Base-by-base conservation (phyloP, 2,113 vertebrate genomes). In the Otocyon megalotis region DNA sequence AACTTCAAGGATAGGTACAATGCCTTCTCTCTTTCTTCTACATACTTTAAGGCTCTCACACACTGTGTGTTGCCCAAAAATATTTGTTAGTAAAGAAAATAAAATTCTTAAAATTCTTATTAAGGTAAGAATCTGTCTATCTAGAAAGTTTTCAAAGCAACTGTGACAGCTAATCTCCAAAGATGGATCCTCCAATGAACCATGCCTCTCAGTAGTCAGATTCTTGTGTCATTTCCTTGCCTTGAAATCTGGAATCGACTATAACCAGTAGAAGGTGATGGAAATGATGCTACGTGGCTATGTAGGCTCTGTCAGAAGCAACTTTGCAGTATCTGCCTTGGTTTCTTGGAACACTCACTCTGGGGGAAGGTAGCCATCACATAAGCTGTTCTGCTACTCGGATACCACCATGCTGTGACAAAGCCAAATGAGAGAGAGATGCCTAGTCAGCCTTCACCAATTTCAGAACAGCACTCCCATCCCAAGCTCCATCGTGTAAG, bases 1-100 rank as follows among this genome's bases (percentile, higher is more conserved):
- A 88, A 91, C 63, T 97, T 93, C 88, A 43, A 94, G 76, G 71
- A 88, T 43, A 90, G 32, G 32, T 26, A 17, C 15, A 85, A 60
- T 77, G 43, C n/a, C 35, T 87, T 79, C 48, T 76, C 56, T 90
- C 17, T 54, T 71, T 92, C 60, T 92, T 76, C 48, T 77, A 43
- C 63, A 95, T 88, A 58, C 19, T 37, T 76, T 86, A 65, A 77
- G 32, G 4, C 5, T 72, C 63, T 72, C 43, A 65, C 53, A 67
- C 26, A 54, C 69, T 71, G 12, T 79, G 50, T 22, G 6, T 90
- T 95, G 37, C 67, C 4, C 82, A 88, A 88, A 95, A 93, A 86
- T 72, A 89, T 87, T 83, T 89, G 93, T 50, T 77, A 20, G 63
- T 72, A 43, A 92, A 79, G 24, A 92, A 8, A 92, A 95, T n/a